Conservation (phyloP, 2,888 invertebrate genomes). For the Idaea straminata region DNA sequence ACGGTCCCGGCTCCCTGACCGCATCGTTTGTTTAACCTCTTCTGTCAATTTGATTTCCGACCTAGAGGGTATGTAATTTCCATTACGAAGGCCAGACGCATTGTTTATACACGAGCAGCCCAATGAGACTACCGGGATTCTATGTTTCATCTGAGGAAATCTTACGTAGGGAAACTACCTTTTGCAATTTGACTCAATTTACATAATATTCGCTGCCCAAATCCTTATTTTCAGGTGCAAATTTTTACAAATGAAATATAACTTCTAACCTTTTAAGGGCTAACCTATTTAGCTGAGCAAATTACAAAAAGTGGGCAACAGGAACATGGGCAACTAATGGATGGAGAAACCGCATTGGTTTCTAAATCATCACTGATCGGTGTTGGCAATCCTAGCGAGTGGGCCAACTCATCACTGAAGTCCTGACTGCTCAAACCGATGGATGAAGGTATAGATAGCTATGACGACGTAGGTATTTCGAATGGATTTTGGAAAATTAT, state of each 20-base stretch:
- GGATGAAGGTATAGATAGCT: no score
- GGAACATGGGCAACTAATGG: no score
- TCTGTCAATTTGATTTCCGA: constrained; percentile 79
- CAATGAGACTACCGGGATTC: constrained; percentile 56
- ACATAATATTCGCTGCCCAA: not conserved
- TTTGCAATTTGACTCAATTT: not conserved
- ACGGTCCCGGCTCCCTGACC: constrained; percentile 67
- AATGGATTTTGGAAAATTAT: no score
- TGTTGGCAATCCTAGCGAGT: no score
- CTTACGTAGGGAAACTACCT: constrained; percentile 24
- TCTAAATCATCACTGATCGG: no score
- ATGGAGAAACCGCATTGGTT: no score
- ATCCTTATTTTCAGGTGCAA: not conserved
- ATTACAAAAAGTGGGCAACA: no score
- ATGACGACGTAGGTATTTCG: no score
- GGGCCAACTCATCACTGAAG: no score
- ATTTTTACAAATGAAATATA: not conserved
- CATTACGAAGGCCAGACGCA: constrained; percentile 70
- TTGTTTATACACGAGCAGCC: constrained; percentile 67
- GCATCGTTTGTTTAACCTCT: constrained; percentile 79
- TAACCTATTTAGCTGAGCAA: no score
- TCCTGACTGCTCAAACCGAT: no score
- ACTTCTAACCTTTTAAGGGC: no score
- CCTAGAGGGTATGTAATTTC: constrained; percentile 77
- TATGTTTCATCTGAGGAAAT: constrained; percentile 52